Conservation (phyloP, 2,888 invertebrate species). For the Lacanobia wlatinum region DNA sequence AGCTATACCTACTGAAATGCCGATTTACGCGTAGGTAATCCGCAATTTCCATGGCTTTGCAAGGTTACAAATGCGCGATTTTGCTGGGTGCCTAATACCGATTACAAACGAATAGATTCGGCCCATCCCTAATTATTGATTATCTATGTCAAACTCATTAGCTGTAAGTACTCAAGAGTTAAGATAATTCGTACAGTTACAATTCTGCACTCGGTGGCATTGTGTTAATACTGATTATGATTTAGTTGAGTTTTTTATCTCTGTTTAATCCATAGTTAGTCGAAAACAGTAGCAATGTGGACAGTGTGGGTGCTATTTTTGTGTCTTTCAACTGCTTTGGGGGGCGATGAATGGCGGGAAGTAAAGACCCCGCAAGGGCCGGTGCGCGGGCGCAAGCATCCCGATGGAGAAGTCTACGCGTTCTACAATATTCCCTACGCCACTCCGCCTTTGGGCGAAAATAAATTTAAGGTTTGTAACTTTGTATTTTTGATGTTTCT, state of each 20-base stretch:
- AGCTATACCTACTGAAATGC: not conserved
- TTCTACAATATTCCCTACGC: slow-evolving; percentile 59
- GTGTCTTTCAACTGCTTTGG: slow-evolving; percentile 3
- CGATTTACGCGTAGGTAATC: slow-evolving; percentile 3
- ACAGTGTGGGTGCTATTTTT: slow-evolving; percentile 10
- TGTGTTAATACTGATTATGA: slow-evolving; percentile 11
- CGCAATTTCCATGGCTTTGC: not conserved
- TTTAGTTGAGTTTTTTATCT: not conserved
- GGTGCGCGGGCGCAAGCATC: slow-evolving; percentile 20
- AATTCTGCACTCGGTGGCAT: not conserved
- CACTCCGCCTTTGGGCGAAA: slow-evolving; percentile 35
- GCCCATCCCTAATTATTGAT: not conserved
- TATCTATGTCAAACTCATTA: not conserved
- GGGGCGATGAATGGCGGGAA: slow-evolving; percentile 20
- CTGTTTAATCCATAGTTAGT: slow-evolving; percentile 3
- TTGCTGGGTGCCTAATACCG: not conserved
- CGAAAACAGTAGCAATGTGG: slow-evolving; percentile 22
- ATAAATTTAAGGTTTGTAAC: slow-evolving; percentile 33
- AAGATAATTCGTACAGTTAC: slow-evolving; percentile 6
- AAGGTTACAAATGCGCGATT: not conserved
- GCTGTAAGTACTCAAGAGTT: slow-evolving; percentile 4
- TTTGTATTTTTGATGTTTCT: not conserved
- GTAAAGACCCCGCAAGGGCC: slow-evolving; percentile 17
- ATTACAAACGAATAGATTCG: not conserved
- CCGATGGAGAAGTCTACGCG: slow-evolving; percentile 26